Conservation (phyloP, 2,797 vertebrate genomes). For the Melanotaenia maccullochi region DNA sequence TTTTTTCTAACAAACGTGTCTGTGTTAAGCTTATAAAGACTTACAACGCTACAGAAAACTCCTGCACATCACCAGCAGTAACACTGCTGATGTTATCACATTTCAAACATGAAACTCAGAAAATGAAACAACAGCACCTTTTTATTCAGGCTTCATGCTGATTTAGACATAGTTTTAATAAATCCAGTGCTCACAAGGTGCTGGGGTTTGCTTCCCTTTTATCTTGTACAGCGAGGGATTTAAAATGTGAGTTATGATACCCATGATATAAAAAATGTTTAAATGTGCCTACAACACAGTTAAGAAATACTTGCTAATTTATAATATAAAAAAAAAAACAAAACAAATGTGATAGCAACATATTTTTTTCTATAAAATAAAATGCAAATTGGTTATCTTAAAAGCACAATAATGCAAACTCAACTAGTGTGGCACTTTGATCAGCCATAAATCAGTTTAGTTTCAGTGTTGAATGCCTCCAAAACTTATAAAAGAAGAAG, state of each 20-base stretch:
- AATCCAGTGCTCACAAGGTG: slow-evolving; percentile 7
- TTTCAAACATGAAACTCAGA: slow-evolving; percentile 23
- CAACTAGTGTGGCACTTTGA: slow-evolving; percentile 11
- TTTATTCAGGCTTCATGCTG: not conserved
- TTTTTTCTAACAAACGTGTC: not conserved
- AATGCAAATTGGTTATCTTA: not conserved
- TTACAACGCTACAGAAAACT: not conserved
- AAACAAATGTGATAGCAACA: slow-evolving; percentile 1
- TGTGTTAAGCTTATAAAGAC: not conserved
- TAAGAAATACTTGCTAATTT: not conserved
- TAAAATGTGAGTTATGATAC: slow-evolving; percentile 14
- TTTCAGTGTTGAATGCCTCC: slow-evolving; percentile 6
- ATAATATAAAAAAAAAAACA: not conserved
- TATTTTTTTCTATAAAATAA: not conserved
- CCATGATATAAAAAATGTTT: not conserved
- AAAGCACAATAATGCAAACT: slow-evolving; percentile 1
- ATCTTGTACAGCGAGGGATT: not conserved
- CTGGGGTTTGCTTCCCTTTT: not conserved
- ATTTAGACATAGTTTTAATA: slow-evolving; percentile 4
- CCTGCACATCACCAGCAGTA: not conserved
- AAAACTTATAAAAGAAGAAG: slow-evolving; percentile 18
- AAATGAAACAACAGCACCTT: slow-evolving; percentile 29
- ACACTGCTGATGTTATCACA: slow-evolving; percentile 16
- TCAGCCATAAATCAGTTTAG: slow-evolving; percentile 10
- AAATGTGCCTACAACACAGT: not conserved